Evolutionary conservation across 2,888 invertebrate species (phyloP), one percentile per base, ranked within the genome.

Genomic region (Phortica okadai): DNA sequence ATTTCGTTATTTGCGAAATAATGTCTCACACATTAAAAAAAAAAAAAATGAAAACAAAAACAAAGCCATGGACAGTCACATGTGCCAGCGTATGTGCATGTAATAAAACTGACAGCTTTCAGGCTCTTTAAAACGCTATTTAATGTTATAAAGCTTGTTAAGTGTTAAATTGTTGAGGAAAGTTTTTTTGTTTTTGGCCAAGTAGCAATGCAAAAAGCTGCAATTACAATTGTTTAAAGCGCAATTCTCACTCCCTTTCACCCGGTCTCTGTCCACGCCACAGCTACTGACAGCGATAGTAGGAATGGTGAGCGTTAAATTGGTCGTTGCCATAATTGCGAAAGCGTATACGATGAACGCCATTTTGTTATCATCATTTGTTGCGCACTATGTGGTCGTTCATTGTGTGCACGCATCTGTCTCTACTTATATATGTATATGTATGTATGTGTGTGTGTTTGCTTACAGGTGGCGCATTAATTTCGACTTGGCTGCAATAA

Each of bases 111-210:
- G 76, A 74, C 78, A 82, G 82, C 87, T 83, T 88, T 85, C 78
- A 76, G 75, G 76, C 80, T 80, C 87, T 83, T 88, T 87, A 85
- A 85, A 85, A 80, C 80, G 87, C 84, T 86, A 87, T 87, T 88
- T 85, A 81, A 87, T 84, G 79, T 77, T 80, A 79, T 79, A 84
- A 85, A 78, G 80, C 78, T 81, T 82, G 83, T 86, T 81, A 84
- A 83, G 79, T 81, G 86, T 82, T 87, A 85, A 85, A 88, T 81
- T 79, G 77, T 83, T 5, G 82, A 80, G 85, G 81, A 82, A 45
- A 56, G n/a, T 56, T 56, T 33, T 41, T 14, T 50, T 50, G 10
- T 50, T 50, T 50, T 50, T 45, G 21, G 45, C 45, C 45, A 45
- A 45, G 16, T 69, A n/a, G 8, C 69, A n/a, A 21, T 3, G 7